Conservation (phyloP, 1,140 invertebrate genomes). For the Drosophila murphyi region DNA sequence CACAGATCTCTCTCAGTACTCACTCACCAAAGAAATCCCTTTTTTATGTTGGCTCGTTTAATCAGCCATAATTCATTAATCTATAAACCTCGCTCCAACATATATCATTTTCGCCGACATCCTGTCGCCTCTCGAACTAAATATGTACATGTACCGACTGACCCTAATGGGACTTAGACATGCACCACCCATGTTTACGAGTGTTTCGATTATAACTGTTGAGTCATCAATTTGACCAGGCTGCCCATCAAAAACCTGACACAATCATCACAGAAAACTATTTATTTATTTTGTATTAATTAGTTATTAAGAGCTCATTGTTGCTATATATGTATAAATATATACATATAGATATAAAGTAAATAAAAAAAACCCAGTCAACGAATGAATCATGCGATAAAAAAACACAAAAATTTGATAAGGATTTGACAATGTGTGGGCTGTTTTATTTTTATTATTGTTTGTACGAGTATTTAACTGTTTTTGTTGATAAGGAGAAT, state of each 20-base stretch:
- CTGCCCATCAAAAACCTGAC: conserved; percentile 29
- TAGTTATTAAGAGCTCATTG: conserved; percentile 63
- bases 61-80: conserved; percentile 43
- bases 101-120: conserved; percentile 48
- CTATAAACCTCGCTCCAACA: conserved; percentile 44
- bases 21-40: neutral
- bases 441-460: neutral
- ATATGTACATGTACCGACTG: conserved; percentile 28
- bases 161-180: conserved; percentile 73
- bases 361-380: conserved; percentile 5
- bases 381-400: conserved; percentile 55
- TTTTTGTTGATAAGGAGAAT: neutral
- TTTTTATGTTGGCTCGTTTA: conserved; percentile 9
- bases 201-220: conserved; percentile 40
- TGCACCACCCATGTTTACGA: conserved; percentile 53
- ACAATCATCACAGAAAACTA: conserved; percentile 32
- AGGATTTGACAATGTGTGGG: conserved; percentile 12
- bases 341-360: no score
- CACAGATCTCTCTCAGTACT: neutral
- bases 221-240: conserved; percentile 53
- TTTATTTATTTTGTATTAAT: conserved; percentile 59
- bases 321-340: conserved; percentile 11
- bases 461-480: conserved; percentile 2
- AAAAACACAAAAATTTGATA: conserved; percentile 38
- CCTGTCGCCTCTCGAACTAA: conserved; percentile 48